Conservation (phyloP, 1,140 invertebrate species). For the Ooceraea biroi region DNA sequence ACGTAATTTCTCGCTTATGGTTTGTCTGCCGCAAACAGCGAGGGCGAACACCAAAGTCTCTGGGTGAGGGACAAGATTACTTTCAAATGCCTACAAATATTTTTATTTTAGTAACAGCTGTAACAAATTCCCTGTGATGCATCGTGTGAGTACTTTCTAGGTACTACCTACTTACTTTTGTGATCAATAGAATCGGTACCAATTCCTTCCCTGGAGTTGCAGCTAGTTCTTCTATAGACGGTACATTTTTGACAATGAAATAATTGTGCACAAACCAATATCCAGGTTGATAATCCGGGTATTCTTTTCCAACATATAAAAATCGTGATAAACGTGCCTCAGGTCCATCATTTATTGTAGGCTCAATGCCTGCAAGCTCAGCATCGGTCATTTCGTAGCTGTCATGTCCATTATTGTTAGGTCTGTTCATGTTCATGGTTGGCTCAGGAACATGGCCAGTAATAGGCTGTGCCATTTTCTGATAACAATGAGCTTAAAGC, state of each 20-base stretch:
- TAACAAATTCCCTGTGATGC: constrained; percentile 59
- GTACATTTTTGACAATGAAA: constrained; percentile 83
- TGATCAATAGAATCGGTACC: constrained; percentile 85
- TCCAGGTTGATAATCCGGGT: constrained; percentile 87
- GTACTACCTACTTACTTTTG: constrained; percentile 80
- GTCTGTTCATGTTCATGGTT: too few species aligned
- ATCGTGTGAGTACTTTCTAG: constrained; percentile 37
- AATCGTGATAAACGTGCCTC: constrained; percentile 83
- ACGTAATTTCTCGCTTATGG: constrained; percentile 81
- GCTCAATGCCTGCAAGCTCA: too few species aligned
- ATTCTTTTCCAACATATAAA: constrained; percentile 87
- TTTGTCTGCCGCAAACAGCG: constrained; percentile 86
- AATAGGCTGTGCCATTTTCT: constrained; percentile 63
- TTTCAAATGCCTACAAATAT: constrained; percentile 84
- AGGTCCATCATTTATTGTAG: constrained; percentile 33
- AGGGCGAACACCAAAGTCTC: constrained; percentile 88
- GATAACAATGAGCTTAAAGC: not conserved
- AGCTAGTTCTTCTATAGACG: constrained; percentile 84
- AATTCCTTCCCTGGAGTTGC: constrained; percentile 79
- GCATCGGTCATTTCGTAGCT: too few species aligned
- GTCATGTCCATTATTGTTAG: too few species aligned
- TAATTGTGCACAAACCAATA: constrained; percentile 87
- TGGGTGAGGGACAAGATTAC: constrained; percentile 86
- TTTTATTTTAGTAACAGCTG: constrained; percentile 28
- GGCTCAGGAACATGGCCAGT: not conserved